A percentile compares a stretch with the other conserved stretches of the same genome.
Conservation (phyloP, 2,113 vertebrate species). For the Noturus placidus region DNA sequence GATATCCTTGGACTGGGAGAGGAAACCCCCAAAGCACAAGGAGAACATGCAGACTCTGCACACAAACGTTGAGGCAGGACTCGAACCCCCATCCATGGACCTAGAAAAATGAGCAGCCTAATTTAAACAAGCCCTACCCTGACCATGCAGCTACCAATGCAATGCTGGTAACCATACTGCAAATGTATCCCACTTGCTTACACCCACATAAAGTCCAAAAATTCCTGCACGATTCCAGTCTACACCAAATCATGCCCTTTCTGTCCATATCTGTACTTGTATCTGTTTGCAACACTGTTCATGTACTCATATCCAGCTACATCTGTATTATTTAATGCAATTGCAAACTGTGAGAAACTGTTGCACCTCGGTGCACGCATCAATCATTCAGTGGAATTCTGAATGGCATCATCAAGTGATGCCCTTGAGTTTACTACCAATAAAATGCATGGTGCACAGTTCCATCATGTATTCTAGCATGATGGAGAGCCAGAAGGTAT, state of each 20-base stretch:
- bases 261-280: neutral
- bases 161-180: neutral
- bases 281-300: neutral
- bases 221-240: neutral
- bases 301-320: neutral
- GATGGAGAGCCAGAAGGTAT: slow-evolving; percentile 29
- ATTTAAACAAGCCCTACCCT: neutral
- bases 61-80: no score
- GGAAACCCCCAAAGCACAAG: no score
- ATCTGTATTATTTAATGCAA: neutral
- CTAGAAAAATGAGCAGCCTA: neutral
- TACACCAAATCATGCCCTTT: neutral
- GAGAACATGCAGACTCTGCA: no score
- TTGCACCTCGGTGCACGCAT: neutral
- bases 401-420: slow-evolving; percentile 36
- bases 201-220: neutral
- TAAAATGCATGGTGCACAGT: slow-evolving; percentile 47
- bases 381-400: slow-evolving; percentile 17
- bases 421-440: slow-evolving; percentile 40
- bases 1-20: no score
- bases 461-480: slow-evolving; percentile 18
- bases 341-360: slow-evolving; percentile 12
- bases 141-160: neutral
- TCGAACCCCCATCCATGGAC: no score
- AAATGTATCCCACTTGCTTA: neutral